A percentile compares a stretch with the other conserved stretches of the same genome.
Conservation (phyloP, 2,113 vertebrate species). For the Condylura cristata region DNA sequence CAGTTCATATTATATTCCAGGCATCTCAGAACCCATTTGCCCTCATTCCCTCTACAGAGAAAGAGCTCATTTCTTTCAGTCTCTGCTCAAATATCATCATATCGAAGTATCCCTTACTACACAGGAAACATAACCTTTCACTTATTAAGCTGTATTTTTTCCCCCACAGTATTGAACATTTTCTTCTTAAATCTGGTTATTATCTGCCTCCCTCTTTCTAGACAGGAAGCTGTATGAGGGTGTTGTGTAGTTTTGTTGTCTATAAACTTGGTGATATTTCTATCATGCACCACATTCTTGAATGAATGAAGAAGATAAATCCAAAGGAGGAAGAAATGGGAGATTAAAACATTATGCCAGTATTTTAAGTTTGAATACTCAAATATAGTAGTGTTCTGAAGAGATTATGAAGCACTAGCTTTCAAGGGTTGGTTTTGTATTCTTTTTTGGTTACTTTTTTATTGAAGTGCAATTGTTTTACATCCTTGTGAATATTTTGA, state of each 20-base stretch:
- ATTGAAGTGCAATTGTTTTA: too few species aligned
- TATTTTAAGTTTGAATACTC: slow-evolving; percentile 23
- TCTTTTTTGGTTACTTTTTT: too few species aligned
- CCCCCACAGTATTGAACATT: background rate
- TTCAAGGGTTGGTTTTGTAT: too few species aligned
- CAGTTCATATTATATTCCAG: background rate
- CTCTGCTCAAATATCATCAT: background rate
- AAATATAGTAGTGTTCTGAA: background rate
- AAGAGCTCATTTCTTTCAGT: background rate
- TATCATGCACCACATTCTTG: background rate
- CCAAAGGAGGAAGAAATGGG: background rate
- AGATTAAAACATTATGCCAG: background rate
- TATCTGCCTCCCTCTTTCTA: background rate
- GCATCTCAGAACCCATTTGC: background rate
- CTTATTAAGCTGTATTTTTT: slow-evolving; percentile 2
- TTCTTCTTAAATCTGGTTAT: background rate
- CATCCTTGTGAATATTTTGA: too few species aligned
- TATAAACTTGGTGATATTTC: background rate
- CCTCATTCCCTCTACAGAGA: background rate
- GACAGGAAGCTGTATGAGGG: background rate
- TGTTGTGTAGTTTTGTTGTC: background rate
- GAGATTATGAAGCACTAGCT: background rate
- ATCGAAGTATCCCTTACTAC: background rate
- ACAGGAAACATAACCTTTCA: background rate
- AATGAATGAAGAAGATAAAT: slow-evolving; percentile 15